These are phyloP conservation scores for Meloidogyne hapla DNA, from an alignment of 1,140 invertebrate species.

Conservation along the genomic window DNA sequence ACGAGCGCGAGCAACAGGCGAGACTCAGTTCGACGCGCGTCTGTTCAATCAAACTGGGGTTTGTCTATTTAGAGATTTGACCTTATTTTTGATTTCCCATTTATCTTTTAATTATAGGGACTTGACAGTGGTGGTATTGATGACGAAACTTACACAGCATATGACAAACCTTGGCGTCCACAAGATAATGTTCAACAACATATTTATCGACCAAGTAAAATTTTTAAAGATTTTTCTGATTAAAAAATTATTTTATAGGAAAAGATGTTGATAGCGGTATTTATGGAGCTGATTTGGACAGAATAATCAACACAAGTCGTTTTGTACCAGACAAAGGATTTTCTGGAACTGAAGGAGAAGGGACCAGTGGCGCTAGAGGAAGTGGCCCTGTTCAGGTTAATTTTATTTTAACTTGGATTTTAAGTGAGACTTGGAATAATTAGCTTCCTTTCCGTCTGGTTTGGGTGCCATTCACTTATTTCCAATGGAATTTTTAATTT, in stretches of 20 bases:
- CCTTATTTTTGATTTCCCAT: no score
- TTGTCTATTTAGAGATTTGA: no score
- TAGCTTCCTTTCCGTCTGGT: no score
- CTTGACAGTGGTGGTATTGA: slow-evolving; percentile 95
- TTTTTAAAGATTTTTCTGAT: slow-evolving; percentile 6
- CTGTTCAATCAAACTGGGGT: slow-evolving; percentile 79
- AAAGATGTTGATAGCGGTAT: slow-evolving; percentile 42
- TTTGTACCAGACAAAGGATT: slow-evolving; percentile 52
- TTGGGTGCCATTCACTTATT: no score
- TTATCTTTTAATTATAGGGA: slow-evolving; percentile 68
- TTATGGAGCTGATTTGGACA: slow-evolving; percentile 52
- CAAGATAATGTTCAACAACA: slow-evolving; percentile 78
- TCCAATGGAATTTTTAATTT: no score
- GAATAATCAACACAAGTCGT: slow-evolving; percentile 45
- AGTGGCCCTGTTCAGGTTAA: slow-evolving; percentile 45
- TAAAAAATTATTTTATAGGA: slow-evolving; percentile 25
- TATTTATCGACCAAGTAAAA: slow-evolving; percentile 84
- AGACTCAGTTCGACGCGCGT: slow-evolving; percentile 91
- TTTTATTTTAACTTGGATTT: background rate
- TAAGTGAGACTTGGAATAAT: no score
- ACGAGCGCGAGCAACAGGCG: slow-evolving; percentile 62
- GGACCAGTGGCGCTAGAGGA: slow-evolving; percentile 15
- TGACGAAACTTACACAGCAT: slow-evolving; percentile 95
- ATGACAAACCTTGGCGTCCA: slow-evolving; percentile 79
- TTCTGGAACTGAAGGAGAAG: slow-evolving; percentile 36